Conservation (phyloP, 2,797 vertebrate genomes). For the Hypotaenidia philippensis region DNA sequence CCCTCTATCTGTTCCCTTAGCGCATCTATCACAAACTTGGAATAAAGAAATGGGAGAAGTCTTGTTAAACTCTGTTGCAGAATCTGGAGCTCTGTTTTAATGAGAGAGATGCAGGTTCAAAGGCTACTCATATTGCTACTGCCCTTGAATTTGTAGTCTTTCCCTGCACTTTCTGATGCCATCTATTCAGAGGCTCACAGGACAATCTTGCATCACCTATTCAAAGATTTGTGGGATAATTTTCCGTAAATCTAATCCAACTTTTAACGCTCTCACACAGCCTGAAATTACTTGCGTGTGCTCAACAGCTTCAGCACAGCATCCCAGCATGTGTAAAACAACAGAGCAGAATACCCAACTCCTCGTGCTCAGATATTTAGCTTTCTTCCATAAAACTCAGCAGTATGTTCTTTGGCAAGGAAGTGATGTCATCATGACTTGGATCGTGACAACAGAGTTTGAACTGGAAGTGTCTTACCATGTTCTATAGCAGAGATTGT, state of each 20-base stretch:
- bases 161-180: background rate
- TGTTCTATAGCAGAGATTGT: fast-evolving
- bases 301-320: background rate
- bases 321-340: background rate
- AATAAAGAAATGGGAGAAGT: background rate
- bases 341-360: background rate
- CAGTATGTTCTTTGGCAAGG: background rate
- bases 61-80: background rate
- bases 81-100: background rate
- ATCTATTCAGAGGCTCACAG: too few relatives aligned
- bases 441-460: background rate
- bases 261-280: background rate
- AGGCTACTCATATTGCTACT: background rate
- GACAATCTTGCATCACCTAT: background rate
- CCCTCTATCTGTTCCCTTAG: background rate
- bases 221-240: background rate
- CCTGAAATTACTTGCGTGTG: background rate
- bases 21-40: background rate
- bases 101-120: background rate
- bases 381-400: background rate
- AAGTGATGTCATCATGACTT: background rate
- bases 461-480: background rate
- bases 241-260: background rate
- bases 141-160: background rate
- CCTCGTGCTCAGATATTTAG: background rate